Evolutionary conservation across 2,113 vertebrate species (phyloP), one percentile per base, ranked within the genome.

Genomic region (Mus pahari): DNA sequence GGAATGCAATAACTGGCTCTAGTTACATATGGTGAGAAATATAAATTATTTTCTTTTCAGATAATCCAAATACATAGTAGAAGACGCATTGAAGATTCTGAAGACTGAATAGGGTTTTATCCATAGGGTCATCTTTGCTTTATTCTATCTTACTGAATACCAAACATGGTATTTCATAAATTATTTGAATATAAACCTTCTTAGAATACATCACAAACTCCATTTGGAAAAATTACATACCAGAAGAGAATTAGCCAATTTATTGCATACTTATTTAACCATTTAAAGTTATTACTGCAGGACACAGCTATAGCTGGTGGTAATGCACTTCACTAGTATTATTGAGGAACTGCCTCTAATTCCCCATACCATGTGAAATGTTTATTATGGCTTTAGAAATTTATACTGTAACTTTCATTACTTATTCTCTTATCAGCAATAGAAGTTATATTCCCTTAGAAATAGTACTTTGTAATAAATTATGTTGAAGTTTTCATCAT

Each of bases 381-480:
- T 94, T 91, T 94, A 68, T 88, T 95, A 79, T 87, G 7, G 3
- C 71, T 60, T 22, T n/a, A 91, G 17, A 3, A 81, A 68, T 94
- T 68, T 95, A 70, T 96, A 39, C 26, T 94, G 22, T 28, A 70
- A 39, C 92, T 68, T 74, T 90, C 68, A 94, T 93, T 93, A 55
- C 64, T 83, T 58, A 20, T 9, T 90, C 26, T 77, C 8, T 92
- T 96, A 86, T 90, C 22, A 66, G 16, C 10, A 28, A 50, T 53
- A 3, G 74, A 89, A 53, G 5, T 71, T 82, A 75, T 83, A 81
- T 36, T 70, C 12, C 71, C 5, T 53, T 89, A 58, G 24, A 90
- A 95, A 71, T 95, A 91, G 89, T 94, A 68, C 22, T 91, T 12
- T 16, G 78, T 89, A 68, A 82, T 58, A 96, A 92, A 91, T 89